Evolutionary conservation across 2,888 invertebrate species (phyloP).

Genomic region (Terebella lapidaria): DNA sequence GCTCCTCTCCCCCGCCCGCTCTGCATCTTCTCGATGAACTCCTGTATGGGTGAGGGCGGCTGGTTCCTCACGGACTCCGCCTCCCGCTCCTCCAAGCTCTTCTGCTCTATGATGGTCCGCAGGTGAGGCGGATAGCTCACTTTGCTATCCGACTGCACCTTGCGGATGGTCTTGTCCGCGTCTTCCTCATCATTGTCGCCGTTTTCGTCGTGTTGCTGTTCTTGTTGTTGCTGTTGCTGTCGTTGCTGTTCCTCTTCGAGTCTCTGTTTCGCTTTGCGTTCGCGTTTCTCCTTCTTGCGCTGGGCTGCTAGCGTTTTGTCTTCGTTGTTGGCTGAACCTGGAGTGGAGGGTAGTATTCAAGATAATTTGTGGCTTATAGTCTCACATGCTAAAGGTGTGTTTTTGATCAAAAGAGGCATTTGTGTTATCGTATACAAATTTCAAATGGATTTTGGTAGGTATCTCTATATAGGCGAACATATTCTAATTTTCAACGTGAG

Average conservation of each 20-base stretch:
- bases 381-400: too few relatives aligned
- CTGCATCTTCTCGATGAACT: constrained; percentile 17
- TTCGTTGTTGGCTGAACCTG: neutral
- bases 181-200: neutral
- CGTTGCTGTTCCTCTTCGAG: neutral
- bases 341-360: neutral
- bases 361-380: too few relatives aligned
- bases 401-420: too few relatives aligned
- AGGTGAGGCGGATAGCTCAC: neutral
- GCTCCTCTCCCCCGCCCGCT: neutral
- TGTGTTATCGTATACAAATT: too few relatives aligned
- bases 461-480: too few relatives aligned
- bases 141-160: neutral
- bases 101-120: constrained; percentile 16
- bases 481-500: too few relatives aligned
- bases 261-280: too few relatives aligned
- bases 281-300: too few relatives aligned
- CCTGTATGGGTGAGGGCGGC: constrained; percentile 24
- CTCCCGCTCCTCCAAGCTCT: constrained; percentile 23
- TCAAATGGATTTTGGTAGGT: too few relatives aligned
- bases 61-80: constrained; percentile 12
- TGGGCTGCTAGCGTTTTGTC: neutral
- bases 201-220: constrained; percentile 1
- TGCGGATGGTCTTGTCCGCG: neutral
- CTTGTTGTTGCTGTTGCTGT: neutral